These are phyloP conservation scores for Phallusia fumigata DNA, from an alignment of 23 tunicate genomes.

Conservation along the genomic window DNA sequence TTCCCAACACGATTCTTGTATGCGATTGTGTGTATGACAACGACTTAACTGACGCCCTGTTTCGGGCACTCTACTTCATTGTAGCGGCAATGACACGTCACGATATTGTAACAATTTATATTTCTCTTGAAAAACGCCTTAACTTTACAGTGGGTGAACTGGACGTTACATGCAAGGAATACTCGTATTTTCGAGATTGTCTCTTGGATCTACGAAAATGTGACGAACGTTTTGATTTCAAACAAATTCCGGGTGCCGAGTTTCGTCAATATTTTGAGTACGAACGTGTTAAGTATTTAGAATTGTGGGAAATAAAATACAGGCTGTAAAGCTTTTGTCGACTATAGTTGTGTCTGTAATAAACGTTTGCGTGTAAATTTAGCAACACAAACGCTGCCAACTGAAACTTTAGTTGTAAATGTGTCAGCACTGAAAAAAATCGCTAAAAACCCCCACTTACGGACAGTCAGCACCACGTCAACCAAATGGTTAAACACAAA, in stretches of 20 bases:
- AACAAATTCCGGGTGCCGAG: slow-evolving; percentile 3
- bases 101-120: not conserved
- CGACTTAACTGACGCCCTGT: slow-evolving; percentile 62
- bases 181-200: slow-evolving; percentile 51
- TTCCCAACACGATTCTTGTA: slow-evolving; percentile 36
- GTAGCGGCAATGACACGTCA: not conserved
- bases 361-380: too few species aligned
- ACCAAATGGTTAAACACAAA: too few species aligned
- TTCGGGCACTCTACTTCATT: slow-evolving; percentile 35
- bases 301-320: slow-evolving; percentile 47
- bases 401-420: too few species aligned
- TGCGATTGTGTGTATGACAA: slow-evolving; percentile 83
- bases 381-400: too few species aligned
- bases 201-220: slow-evolving; percentile 11
- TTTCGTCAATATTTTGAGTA: slow-evolving; percentile 62
- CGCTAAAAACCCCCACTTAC: too few species aligned
- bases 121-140: slow-evolving; percentile 75
- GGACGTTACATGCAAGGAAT: slow-evolving; percentile 78
- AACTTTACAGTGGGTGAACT: slow-evolving; percentile 67
- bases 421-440: too few species aligned
- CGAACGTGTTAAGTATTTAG: slow-evolving; percentile 48
- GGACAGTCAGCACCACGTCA: too few species aligned
- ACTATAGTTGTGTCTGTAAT: too few species aligned
- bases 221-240: not conserved
- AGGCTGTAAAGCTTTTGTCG: not conserved